Evolutionary conservation across 2,797 vertebrate genomes (phyloP), one percentile per base, ranked within the genome.

Genomic region (Cryptoblepharus egeriae): DNA sequence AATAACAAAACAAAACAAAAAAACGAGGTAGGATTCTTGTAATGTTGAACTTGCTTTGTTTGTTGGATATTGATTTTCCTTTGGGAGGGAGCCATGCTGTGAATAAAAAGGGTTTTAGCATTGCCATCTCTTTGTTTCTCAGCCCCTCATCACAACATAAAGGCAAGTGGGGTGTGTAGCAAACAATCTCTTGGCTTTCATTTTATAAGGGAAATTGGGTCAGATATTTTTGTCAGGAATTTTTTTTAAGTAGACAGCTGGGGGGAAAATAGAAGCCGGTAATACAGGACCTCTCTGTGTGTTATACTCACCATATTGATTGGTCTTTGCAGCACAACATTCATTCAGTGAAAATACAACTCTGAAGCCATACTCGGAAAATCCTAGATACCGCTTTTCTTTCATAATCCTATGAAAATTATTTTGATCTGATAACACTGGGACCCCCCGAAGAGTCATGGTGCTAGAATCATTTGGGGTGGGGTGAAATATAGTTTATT

Each of bases 381-480:
- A 91, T 77, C 84, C 89, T 86, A 90, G 79, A 88, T 81, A 91
- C 89, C 85, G 81, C 88, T 84, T 85, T 90, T 90, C 85, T 83
- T 82, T 81, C 84, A 88, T 85, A 87, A 91, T 90, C 88, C 91
- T 79, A 81, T 90, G 85, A 92, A 93, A 92, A 93, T 90, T 90
- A 91, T 92, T 91, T 91, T 92, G 92, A 94, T 92, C 88, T 86
- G 81, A 79, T 88, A 68, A 28, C 86, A 82, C 58, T 49, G 64
- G 67, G 61, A n/a, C 13, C 52, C 84, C 78, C 74, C 65, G n/a
- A 37, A 80, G 73, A 79, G 58, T 80, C 89, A 24, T 32, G 28
- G 26, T 49, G 42, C 75, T 80, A 77, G 77, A 42, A 75, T 28
- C 57, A 26, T 30, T 72, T 60, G 13, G 28, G 26, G 60, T n/a